Evolutionary conservation across 2,888 invertebrate species (phyloP), one percentile per base, ranked within the genome.

Genomic region (Anaspis maculata): DNA sequence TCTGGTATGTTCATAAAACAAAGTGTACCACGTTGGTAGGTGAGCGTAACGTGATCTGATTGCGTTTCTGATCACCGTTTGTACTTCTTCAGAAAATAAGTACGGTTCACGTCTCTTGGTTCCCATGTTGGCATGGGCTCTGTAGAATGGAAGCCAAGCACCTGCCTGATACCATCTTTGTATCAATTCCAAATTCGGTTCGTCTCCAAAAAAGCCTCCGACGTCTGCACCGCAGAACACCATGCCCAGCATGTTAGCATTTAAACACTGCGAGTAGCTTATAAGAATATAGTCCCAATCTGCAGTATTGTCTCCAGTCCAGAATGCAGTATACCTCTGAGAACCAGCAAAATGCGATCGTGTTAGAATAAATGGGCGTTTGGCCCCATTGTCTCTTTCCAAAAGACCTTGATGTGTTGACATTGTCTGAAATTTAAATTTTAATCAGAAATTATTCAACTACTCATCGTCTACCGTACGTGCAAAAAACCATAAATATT

Each of bases 301-400:
- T 0, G 89, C 94, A 25, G 73, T 69, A 61, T 97, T 98, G 64
- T 98, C 98, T 0, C 97, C 98, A 0, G 97, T 98, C 97, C 98
- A 98, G 15, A 95, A 81, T 1, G 92, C 85, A 0, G 84, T 77
- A 53, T 73, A 86, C 61, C 91, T 76, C 66, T 98, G 97, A 0
- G 87, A 80, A 1, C 98, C 97, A 3, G 91, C 82, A 64, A 91
- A 98, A 52, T 85, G 79, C 0, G 92, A 79, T 7, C 31, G 2
- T 3, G 25, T 83, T 9, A 98, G 70, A 33, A 97, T 79, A 62
- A 98, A 98, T 0, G 96, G 94, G 14, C 98, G 71, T 51, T 83
- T 75, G 16, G 74, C 70, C 41, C 78, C 73, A 0, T 78, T 73
- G 0, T 76, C 73, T 3, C 80, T 62, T 26, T 64, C 56, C 32